These are phyloP conservation scores for Muscicapa striata DNA, from an alignment of 2,797 vertebrate genomes.

Conservation along the genomic window DNA sequence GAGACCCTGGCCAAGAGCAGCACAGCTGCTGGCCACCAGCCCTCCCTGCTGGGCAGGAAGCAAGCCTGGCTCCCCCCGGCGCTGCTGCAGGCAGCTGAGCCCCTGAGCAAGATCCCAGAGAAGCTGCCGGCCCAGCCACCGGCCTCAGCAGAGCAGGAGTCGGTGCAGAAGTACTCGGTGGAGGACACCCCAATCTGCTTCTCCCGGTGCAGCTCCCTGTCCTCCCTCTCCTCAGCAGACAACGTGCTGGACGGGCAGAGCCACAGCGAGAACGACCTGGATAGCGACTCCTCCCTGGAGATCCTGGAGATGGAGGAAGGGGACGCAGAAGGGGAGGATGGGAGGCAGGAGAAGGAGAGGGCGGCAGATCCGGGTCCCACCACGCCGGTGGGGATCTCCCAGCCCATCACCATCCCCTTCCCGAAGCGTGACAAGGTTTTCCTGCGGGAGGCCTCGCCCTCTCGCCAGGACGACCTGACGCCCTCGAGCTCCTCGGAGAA, in stretches of 20 bases:
- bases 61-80: slow-evolving; percentile 84
- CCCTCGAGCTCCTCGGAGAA: slow-evolving; percentile 97
- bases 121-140: slow-evolving; percentile 82
- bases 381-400: slow-evolving; percentile 65
- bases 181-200: slow-evolving; percentile 94
- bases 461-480: slow-evolving; percentile 86
- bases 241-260: slow-evolving; percentile 86
- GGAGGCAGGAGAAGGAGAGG: slow-evolving; percentile 68
- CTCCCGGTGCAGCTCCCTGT: slow-evolving; percentile 95
- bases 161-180: slow-evolving; percentile 88
- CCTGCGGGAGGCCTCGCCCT: slow-evolving; percentile 79
- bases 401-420: slow-evolving; percentile 85
- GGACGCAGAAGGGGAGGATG: slow-evolving; percentile 47
- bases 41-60: slow-evolving; percentile 79
- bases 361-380: rapidly evolving
- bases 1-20: slow-evolving; percentile 81
- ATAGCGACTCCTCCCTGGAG: slow-evolving; percentile 95
- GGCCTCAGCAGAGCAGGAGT: slow-evolving; percentile 80
- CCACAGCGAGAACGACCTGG: slow-evolving; percentile 90
- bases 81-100: slow-evolving; percentile 62
- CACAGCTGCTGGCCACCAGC: slow-evolving; percentile 66
- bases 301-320: slow-evolving; percentile 90
- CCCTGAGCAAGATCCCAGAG: slow-evolving; percentile 82
- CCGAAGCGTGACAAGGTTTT: slow-evolving; percentile 84
- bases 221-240: slow-evolving; percentile 92